phyloP scores from a whole-genome alignment of 2,797 vertebrate species.

The Gobio occitaniae region DNA sequence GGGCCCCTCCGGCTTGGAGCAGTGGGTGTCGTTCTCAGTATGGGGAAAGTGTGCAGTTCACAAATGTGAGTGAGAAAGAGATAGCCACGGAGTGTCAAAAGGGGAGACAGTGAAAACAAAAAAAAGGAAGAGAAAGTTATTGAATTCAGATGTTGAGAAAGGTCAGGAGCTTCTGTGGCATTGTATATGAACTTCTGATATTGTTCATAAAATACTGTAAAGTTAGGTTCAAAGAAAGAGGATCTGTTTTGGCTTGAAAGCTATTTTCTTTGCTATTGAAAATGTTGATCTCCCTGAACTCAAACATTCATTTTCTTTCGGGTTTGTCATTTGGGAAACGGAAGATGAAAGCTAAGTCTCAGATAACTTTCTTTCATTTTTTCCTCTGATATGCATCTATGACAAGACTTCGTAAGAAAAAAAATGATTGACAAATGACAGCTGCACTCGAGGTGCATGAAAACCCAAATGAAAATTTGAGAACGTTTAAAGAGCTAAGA shows the following conservation, averaged over 20 bases:
- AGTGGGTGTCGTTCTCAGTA: constrained; percentile 23
- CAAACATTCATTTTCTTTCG: constrained; percentile 37
- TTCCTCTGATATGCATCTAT: constrained; percentile 12
- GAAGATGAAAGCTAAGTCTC: constrained; percentile 29
- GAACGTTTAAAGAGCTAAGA: not conserved
- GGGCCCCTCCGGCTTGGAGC: constrained; percentile 17
- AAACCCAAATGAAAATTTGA: not conserved
- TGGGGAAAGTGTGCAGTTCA: not conserved
- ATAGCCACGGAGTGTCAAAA: constrained; percentile 4
- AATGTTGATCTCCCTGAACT: constrained; percentile 38
- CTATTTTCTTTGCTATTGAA: constrained; percentile 35
- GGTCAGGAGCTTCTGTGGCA: constrained; percentile 23
- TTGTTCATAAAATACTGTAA: constrained; percentile 35
- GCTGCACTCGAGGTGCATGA: not conserved
- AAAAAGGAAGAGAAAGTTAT: constrained; percentile 27
- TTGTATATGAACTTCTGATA: constrained; percentile 40
- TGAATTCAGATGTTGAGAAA: constrained; percentile 43
- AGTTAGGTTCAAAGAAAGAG: constrained; percentile 27
- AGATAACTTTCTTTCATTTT: not conserved
- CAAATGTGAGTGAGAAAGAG: not conserved
- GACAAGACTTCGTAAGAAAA: not conserved
- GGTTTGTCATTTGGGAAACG: constrained; percentile 40
- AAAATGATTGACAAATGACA: not conserved
- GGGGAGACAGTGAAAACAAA: not conserved
- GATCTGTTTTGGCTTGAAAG: constrained; percentile 24